Base-by-base conservation (phyloP, 2,113 vertebrate genomes). In the Ptilonorhynchus violaceus region DNA sequence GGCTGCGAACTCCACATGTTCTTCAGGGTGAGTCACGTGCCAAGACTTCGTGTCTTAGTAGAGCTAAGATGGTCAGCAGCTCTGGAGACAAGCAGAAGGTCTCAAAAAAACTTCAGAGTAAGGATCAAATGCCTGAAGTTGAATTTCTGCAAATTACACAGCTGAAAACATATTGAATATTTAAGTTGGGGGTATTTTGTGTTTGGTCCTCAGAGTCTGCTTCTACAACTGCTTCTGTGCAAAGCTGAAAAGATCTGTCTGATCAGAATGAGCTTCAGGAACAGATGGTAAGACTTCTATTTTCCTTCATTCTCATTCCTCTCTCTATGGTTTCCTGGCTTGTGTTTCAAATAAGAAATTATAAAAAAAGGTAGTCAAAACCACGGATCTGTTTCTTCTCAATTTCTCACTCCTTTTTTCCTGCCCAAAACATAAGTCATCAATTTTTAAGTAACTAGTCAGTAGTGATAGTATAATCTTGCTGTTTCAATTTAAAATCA, bases 401-500 rank as follows among this genome's bases (percentile, higher is more conserved):
- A 53, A 19, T 31, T 80, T 81, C 47, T 67, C 25, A 77, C 6
- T 75, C 28, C 2, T n/a, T 67, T 37, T 17, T 1, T 47, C 15
- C 2, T 37, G 11, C 8, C 24, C 13, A 10, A 10, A 55, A 74
- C 3, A 16, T 10, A 63, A 46, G 30, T 56, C 0, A 73, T 53
- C 23, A 7, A 20, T 58, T 85, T 89, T 81, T 18, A 85, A 92
- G 82, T 14, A 78, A 39, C 47, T 39, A 81, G 21, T 47, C 28
- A 73, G 8, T 42, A 67, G 35, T 15, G 39, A 37, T 22, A 64
- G 30, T 33, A 70, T 15, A 49, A 72, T 44, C 28, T 63, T 53
- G 17, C 19, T 55, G 33, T 59, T 73, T 59, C 39, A 68, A 55
- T 72, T 24, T 60, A 86, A 83, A 76, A 60, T 50, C 60, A 67